Evolutionary conservation across 2,888 invertebrate genomes (phyloP).

Genomic region (Erannis defoliaria): DNA sequence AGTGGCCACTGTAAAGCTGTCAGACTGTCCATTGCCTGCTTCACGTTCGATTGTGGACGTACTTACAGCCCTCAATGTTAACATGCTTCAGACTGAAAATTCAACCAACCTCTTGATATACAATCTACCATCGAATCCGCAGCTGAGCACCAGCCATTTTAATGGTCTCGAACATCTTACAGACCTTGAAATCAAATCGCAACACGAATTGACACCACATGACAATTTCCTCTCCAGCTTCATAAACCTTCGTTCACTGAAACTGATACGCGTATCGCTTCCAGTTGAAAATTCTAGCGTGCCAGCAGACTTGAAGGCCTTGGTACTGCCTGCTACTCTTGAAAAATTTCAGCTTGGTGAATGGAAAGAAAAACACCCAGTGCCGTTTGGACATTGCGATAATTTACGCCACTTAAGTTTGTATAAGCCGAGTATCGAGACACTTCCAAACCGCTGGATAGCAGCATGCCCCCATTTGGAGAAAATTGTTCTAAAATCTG

Average conservation of each 20-base stretch:
- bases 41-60: background rate
- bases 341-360: background rate
- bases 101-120: background rate
- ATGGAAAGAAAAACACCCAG: background rate
- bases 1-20: background rate
- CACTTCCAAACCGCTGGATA: constrained; percentile 1
- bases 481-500: background rate
- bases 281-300: background rate
- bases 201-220: no score
- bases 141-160: background rate
- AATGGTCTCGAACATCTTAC: background rate
- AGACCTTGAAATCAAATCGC: background rate
- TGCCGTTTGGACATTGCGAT: background rate
- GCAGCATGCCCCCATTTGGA: background rate
- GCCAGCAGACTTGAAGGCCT: no score
- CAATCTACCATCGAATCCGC: background rate
- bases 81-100: background rate
- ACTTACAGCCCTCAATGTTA: background rate
- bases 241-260: background rate
- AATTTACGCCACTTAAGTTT: background rate
- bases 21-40: background rate
- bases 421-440: background rate
- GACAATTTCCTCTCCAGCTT: background rate
- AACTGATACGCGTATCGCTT: background rate
- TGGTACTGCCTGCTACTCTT: background rate